phyloP scores from a whole-genome alignment of 2,888 invertebrate species.

The Cephus rjabovi region DNA sequence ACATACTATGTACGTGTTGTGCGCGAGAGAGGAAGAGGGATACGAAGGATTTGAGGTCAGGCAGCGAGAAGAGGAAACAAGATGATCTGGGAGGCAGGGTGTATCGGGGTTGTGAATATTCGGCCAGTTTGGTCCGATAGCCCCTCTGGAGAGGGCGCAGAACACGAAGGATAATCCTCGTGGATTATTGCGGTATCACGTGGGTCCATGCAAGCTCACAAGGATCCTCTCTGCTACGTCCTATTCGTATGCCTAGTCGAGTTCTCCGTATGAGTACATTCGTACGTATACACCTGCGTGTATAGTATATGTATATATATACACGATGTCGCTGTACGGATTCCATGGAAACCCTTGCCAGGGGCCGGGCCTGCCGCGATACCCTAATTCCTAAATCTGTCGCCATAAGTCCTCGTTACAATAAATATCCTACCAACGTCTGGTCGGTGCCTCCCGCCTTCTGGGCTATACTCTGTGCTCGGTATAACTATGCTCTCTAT shows the following conservation, averaged over 20 bases:
- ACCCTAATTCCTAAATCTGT: constrained; percentile 68
- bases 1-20: no score
- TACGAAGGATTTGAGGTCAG: background rate
- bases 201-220: constrained; percentile 62
- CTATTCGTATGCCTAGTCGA: background rate
- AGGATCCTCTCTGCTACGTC: constrained; percentile 30
- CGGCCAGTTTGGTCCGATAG: constrained; percentile 52
- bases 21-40: background rate
- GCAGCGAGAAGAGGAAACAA: background rate
- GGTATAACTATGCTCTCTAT: background rate
- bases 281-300: background rate
- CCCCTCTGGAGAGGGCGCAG: constrained; percentile 40
- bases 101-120: constrained; percentile 57
- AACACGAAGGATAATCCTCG: constrained; percentile 64
- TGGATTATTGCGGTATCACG: constrained; percentile 67
- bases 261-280: background rate
- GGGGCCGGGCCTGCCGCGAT: constrained; percentile 62
- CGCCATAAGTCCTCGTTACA: constrained; percentile 67
- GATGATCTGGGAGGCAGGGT: constrained; percentile 13
- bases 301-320: background rate
- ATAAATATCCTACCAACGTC: constrained; percentile 63
- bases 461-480: background rate
- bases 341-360: constrained; percentile 58
- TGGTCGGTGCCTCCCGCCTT: constrained; percentile 22
- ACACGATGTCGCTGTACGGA: constrained; percentile 17